Evolutionary conservation across 2,888 invertebrate species (phyloP).

Genomic region (Serrognathus titanus): DNA sequence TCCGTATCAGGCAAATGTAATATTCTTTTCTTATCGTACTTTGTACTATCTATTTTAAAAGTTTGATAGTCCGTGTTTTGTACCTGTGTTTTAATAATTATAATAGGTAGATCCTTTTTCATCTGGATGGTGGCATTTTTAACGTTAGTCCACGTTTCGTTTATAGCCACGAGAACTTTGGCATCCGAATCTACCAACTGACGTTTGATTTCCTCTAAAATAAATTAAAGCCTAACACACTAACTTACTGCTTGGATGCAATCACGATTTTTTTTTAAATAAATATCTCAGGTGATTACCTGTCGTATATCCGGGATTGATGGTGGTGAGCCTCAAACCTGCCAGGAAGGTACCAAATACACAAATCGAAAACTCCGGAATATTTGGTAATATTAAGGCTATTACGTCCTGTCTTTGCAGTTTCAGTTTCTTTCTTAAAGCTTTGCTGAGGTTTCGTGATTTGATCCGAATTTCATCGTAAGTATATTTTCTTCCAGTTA

Average conservation of each 20-base stretch:
- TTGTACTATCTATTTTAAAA: too few species aligned
- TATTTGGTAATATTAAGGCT: constrained; percentile 69
- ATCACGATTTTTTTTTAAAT: background rate
- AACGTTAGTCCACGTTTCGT: constrained; percentile 49
- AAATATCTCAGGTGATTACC: constrained; percentile 20
- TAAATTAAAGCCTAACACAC: background rate
- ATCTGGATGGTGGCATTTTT: constrained; percentile 13
- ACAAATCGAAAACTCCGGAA: constrained; percentile 70
- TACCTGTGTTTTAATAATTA: constrained; percentile 52
- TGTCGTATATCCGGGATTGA: constrained; percentile 69
- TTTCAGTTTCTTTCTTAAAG: constrained; percentile 61
- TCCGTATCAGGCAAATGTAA: too few species aligned
- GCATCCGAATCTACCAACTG: constrained; percentile 62
- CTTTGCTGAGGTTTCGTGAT: constrained; percentile 56
- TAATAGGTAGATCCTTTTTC: constrained; percentile 47
- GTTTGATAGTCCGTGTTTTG: background rate
- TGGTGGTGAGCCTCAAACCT: constrained; percentile 65
- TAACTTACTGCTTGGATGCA: too few species aligned
- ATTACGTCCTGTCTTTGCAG: constrained; percentile 64
- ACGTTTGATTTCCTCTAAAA: constrained; percentile 67
- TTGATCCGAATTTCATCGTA: constrained; percentile 64
- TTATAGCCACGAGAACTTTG: constrained; percentile 61
- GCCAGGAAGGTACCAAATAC: constrained; percentile 66
- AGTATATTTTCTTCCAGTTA: constrained; percentile 69
- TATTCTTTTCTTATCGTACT: too few species aligned